phyloP scores from a whole-genome alignment of 2,797 vertebrate species.

The Remorina albescens region DNA sequence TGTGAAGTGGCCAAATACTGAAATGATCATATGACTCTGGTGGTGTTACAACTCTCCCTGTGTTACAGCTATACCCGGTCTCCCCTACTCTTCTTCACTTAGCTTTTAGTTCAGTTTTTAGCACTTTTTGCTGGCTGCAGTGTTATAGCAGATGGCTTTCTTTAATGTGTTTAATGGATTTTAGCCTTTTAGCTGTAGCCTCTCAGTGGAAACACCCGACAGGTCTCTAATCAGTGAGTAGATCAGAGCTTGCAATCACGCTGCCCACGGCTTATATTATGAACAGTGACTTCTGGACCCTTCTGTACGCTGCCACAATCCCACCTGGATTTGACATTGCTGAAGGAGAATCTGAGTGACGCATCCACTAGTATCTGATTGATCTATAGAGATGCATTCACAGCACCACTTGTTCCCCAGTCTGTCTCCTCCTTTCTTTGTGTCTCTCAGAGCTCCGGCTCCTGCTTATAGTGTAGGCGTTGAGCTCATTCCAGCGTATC shows the following conservation, averaged over 20 bases:
- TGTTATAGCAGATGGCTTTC: neutral
- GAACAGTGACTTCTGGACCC: neutral
- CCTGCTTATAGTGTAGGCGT: constrained; percentile 46
- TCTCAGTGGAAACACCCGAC: neutral
- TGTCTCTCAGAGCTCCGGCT: constrained; percentile 30
- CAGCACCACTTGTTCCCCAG: neutral
- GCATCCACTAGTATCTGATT: neutral
- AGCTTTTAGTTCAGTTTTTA: neutral
- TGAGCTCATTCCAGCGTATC: constrained; percentile 40
- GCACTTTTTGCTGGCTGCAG: neutral
- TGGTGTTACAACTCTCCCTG: no score
- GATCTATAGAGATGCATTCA: neutral
- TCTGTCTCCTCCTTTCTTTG: constrained; percentile 1
- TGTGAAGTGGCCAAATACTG: no score
- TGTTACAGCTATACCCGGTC: no score
- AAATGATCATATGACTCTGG: no score
- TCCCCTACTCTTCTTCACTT: neutral
- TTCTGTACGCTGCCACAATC: neutral
- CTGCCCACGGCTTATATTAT: neutral
- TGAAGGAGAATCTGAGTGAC: constrained; percentile 1
- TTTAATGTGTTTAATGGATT: neutral
- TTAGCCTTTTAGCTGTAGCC: neutral
- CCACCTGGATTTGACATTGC: neutral
- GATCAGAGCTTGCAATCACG: neutral
- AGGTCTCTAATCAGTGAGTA: neutral